Evolutionary conservation across 2,888 invertebrate genomes (phyloP).

Genomic region (Callyntrura guangdongensis): DNA sequence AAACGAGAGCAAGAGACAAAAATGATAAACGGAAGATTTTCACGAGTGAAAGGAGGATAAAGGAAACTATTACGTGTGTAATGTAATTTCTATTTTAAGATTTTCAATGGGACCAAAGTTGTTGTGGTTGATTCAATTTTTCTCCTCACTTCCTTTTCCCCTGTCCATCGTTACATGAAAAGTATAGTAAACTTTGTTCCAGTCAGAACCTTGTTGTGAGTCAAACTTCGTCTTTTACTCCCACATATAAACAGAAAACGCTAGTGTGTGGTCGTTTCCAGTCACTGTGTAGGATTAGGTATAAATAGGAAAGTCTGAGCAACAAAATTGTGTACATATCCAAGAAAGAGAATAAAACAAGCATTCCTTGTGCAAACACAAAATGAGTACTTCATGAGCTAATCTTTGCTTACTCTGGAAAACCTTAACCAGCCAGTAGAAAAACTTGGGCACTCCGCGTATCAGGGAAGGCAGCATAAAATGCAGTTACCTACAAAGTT

Average conservation of each 20-base stretch:
- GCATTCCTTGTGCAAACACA: slow-evolving; percentile 40
- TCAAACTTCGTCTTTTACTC: not conserved
- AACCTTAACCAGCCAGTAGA: not conserved
- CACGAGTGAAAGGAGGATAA: slow-evolving; percentile 18
- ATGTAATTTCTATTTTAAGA: slow-evolving; percentile 65
- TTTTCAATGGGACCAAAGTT: slow-evolving; percentile 65
- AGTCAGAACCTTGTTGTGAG: slow-evolving; percentile 24
- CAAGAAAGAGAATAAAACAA: not conserved
- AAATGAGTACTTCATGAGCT: slow-evolving; percentile 67
- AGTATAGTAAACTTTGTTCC: slow-evolving; percentile 50
- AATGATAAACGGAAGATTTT: slow-evolving; percentile 55
- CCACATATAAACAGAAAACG: slow-evolving; percentile 5
- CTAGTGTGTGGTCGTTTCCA: not conserved
- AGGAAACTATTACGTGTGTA: slow-evolving; percentile 59
- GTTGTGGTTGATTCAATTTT: slow-evolving; percentile 69
- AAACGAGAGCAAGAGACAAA: slow-evolving; percentile 48
- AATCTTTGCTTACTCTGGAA: slow-evolving; percentile 61
- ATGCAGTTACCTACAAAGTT: not conserved
- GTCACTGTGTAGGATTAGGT: slow-evolving; percentile 37
- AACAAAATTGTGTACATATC: slow-evolving; percentile 37
- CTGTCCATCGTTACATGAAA: slow-evolving; percentile 3
- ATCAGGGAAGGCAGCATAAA: not conserved
- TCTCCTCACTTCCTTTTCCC: slow-evolving; percentile 36
- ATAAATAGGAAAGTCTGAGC: slow-evolving; percentile 44
- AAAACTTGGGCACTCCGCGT: not conserved